These are phyloP conservation scores for Cromileptes altivelis DNA, from an alignment of 2,113 vertebrate genomes.

Conservation along the genomic window DNA sequence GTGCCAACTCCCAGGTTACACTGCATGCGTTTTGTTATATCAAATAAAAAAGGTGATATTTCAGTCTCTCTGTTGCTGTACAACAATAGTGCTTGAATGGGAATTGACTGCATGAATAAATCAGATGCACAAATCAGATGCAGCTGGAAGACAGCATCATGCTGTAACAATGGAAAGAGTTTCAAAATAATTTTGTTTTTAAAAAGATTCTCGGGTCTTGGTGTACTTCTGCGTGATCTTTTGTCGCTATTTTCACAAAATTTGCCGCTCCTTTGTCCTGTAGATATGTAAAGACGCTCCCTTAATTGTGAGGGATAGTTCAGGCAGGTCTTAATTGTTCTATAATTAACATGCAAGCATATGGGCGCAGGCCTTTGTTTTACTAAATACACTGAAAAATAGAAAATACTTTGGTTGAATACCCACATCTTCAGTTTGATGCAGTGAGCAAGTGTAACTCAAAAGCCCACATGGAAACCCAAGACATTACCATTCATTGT, in stretches of 20 bases:
- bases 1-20: constrained; percentile 29
- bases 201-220: background rate
- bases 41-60: constrained; percentile 47
- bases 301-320: constrained; percentile 42
- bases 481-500: constrained; percentile 79
- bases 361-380: constrained; percentile 55
- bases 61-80: constrained; percentile 40
- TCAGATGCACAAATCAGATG: constrained; percentile 24
- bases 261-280: background rate
- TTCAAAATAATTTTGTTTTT: constrained; percentile 6
- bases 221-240: background rate
- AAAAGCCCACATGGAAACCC: constrained; percentile 67
- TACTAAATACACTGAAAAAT: constrained; percentile 47
- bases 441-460: constrained; percentile 62
- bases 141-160: constrained; percentile 22
- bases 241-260: constrained; percentile 4
- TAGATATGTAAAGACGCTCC: background rate
- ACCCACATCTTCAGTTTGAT: constrained; percentile 54
- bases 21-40: constrained; percentile 49
- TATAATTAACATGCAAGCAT: constrained; percentile 54
- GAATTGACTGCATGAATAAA: constrained; percentile 56
- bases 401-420: constrained; percentile 53
- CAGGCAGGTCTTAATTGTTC: constrained; percentile 32
- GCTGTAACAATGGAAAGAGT: background rate
- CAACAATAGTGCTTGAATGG: constrained; percentile 41